Base-by-base conservation (phyloP, 2,797 vertebrate genomes). In the Iguana delicatissima region DNA sequence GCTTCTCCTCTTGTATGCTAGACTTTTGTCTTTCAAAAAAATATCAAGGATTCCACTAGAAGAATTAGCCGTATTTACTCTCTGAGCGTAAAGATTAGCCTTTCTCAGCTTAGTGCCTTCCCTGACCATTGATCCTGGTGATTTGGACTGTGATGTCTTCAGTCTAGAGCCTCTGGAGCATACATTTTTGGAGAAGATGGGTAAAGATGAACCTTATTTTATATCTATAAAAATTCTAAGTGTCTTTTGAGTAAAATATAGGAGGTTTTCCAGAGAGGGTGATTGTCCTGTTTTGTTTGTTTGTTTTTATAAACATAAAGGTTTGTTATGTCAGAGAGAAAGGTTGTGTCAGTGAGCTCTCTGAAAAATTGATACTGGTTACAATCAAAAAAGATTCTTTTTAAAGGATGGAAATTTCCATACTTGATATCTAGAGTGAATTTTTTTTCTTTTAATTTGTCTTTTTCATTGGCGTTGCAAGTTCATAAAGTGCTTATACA, bases 1-100 rank as follows among this genome's bases (percentile, higher is more conserved):
- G 50, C 76, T 91, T 84, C 83, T 0, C 59, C 87, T 85, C 86
- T 92, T 62, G 79, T 22, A 72, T 91, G 89, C 90, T 84, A n/a
- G 55, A 64, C n/a, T 76, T 86, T 74, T 57, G 67, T 24, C n/a
- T 22, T 86, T 74, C 52, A 35, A 6, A 38, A 50, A 76, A 59
- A n/a, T 74, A 13, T 42, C 72, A 57, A 57, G 6, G 57, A 59
- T 86, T 86, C 69, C 52, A 76, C 38, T 57, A 16, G 50, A 86
- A 74, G 22, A 24, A 14, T 35, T 86, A 55, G 32, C 32, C 3
- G 10, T 7, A 20, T 64, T 38, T 32, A 38, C 38, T 84, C n/a
- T 20, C 26, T 85, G 86, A 90, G 14, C 4, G 35, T 57, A 29
- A 62, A 52, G 24, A 57, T 20, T 1, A 62, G 59, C 20, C 16